Evolutionary conservation across 2,888 invertebrate species (phyloP), one percentile per base, ranked within the genome.

Genomic region (Nomada ruficornis): DNA sequence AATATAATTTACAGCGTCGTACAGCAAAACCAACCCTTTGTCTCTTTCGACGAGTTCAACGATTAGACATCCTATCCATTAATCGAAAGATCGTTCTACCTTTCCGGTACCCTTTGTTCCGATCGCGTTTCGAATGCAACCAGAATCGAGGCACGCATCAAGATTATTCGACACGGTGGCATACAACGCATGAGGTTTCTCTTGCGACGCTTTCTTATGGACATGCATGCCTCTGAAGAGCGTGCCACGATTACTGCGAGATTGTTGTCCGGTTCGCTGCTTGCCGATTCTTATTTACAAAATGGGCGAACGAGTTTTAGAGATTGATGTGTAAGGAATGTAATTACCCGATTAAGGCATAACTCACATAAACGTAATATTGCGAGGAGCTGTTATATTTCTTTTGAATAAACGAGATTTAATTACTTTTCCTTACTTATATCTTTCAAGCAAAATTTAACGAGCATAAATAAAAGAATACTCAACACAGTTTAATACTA

Each of bases 1-100:
- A 60, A 65, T 60, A 80, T 59, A 23, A 73, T 73, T 62, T 52
- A 59, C 72, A 54, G 54, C 75, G 18, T 42, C 29, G 29, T 13
- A 11, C 13, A 3, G 47, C 47, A 13, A 36, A 36, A 36, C 5
- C 47, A 15, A 11, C n/a, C n/a, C n/a, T 54, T 54, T 54, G 54
- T 54, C 15, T 47, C 47, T 13, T 15, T 15, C 47, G 15, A 13
- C 47, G 47, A 3, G 0, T 13, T 15, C 47, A 10, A 15, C 47
- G 15, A 47, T 47, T 47, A 1, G 15, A 47, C 13, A 10, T 54
- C n/a, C n/a, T 9, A 2, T 20, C 54, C 10, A 10, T 54, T 54
- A 54, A n/a, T 10, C n/a, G 9, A 54, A 54, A 18, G 54, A 54
- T 54, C 54, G 13, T n/a, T 54, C 47, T 10, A 0, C 11, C 15